Base-by-base conservation (phyloP, 2,888 invertebrate species). In the Hecatera dysodea region DNA sequence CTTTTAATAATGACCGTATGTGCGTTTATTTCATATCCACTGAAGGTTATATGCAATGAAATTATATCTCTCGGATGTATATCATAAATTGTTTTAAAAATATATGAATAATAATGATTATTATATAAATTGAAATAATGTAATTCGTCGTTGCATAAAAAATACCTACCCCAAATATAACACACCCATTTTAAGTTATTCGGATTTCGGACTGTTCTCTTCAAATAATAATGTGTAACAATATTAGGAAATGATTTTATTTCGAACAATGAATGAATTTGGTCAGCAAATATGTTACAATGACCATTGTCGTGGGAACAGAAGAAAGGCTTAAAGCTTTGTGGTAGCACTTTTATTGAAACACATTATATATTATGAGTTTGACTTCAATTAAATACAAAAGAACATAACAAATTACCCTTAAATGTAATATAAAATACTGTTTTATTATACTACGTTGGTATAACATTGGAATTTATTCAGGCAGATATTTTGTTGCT, bases 251-350 rank as follows among this genome's bases (percentile, higher is more conserved):
- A 27, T n/a, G 27, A 48, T 68, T 53, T 42, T 27, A 61, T 62
- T 65, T 44, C 8, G 46, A 77, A 80, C 61, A 67, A 81, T 78
- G 60, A 67, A 59, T 36, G 59, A 59, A 46, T 55, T 64, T 72
- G 57, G 24, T 80, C 61, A 53, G 72, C 61, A 63, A 78, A 62
- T 67, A 27, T 66, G 53, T 42, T 61, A 70, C 65, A 62, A 55
- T 60, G 75, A 53, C 62, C 62, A 79, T 70, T 82, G 67, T 75
- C 22, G 50, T 53, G 52, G 22, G 50, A 44, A 66, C 44, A 42
- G 52, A 52, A n/a, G 19, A 69, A 46, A 46, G 17, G 22, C 24
- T 39, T 19, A 19, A 56, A 71, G 59, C 5, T 36, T 62, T 46
- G 12, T 36, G 19, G 42, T 33, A 12, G 36, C 42, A 22, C 8